These are phyloP conservation scores for Athalia circularis DNA, from an alignment of 2,888 invertebrate species.

Conservation along the genomic window DNA sequence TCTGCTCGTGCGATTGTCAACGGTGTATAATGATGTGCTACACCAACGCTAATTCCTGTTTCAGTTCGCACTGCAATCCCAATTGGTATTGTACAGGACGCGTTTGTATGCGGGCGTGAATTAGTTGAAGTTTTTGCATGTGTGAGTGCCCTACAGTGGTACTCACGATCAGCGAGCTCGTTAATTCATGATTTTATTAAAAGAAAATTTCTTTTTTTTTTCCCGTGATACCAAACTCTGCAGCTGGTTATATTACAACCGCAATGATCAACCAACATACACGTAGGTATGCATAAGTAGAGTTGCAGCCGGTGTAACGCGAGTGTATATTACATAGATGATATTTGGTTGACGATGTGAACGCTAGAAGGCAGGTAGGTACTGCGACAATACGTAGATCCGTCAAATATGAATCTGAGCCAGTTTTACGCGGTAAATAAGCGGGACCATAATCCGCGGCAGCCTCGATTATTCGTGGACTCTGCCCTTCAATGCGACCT, in stretches of 20 bases:
- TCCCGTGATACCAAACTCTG: slow-evolving; percentile 8
- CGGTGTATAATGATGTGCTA: too few relatives aligned
- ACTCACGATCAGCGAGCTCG: slow-evolving; percentile 29
- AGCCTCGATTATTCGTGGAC: slow-evolving; percentile 42
- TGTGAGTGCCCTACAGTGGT: neutral
- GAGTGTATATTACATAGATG: neutral
- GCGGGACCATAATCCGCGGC: slow-evolving; percentile 22
- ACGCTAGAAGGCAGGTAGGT: neutral
- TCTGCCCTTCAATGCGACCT: slow-evolving; percentile 38
- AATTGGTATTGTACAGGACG: too few relatives aligned
- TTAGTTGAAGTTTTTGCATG: neutral
- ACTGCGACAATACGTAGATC: neutral
- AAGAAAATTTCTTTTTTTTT: slow-evolving; percentile 23
- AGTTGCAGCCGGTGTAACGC: slow-evolving; percentile 11
- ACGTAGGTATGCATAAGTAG: too few relatives aligned
- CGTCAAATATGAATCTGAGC: slow-evolving; percentile 13
- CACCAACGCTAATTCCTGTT: too few relatives aligned
- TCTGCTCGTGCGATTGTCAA: too few relatives aligned
- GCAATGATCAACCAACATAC: neutral
- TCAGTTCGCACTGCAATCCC: too few relatives aligned
- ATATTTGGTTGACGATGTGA: neutral
- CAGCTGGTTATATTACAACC: neutral
- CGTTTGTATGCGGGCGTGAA: neutral
- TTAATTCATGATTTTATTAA: slow-evolving; percentile 34
- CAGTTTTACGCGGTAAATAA: neutral